Percentiles rank a stretch among this genome's conserved stretches.
phyloP scores from a whole-genome alignment of 2,888 invertebrate species.

The Dyspetes luteomarginatus region DNA sequence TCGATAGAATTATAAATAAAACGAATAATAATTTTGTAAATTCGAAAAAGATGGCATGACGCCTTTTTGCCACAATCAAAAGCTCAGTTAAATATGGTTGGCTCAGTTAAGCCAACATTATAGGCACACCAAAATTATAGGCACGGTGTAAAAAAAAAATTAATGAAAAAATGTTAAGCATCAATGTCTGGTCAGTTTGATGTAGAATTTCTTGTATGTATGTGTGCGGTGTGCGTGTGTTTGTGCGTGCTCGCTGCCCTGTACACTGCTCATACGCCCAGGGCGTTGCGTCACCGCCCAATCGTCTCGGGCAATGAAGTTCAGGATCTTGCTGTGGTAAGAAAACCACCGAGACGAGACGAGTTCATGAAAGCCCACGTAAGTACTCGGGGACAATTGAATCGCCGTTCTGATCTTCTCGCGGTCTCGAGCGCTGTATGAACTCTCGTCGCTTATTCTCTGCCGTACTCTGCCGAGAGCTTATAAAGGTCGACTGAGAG shows the following conservation, averaged over 20 bases:
- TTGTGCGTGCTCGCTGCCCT: slow-evolving; percentile 4
- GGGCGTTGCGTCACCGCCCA: slow-evolving; percentile 60
- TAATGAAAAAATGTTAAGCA: neutral
- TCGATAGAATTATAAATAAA: too few species aligned
- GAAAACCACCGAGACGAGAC: slow-evolving; percentile 23
- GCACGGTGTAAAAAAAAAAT: neutral
- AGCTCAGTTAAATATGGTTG: too few species aligned
- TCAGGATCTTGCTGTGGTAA: slow-evolving; percentile 48
- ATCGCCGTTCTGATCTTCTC: slow-evolving; percentile 47
- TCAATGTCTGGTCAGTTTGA: neutral
- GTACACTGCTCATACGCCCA: slow-evolving; percentile 38
- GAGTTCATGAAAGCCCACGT: slow-evolving; percentile 53
- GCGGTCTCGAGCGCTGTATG: neutral
- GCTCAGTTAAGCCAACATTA: too few species aligned
- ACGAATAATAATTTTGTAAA: too few species aligned
- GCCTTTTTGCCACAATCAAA: too few species aligned
- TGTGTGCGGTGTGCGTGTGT: neutral
- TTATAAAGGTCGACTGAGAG: slow-evolving; percentile 51
- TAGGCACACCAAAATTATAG: too few species aligned
- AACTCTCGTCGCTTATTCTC: slow-evolving; percentile 27
- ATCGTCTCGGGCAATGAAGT: slow-evolving; percentile 55
- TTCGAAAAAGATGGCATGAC: too few species aligned
- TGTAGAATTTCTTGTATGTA: slow-evolving; percentile 15
- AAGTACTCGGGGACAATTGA: slow-evolving; percentile 53
- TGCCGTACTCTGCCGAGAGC: slow-evolving; percentile 2